phyloP scores from a whole-genome alignment of 2,888 invertebrate species.

The Lypha dubia region DNA sequence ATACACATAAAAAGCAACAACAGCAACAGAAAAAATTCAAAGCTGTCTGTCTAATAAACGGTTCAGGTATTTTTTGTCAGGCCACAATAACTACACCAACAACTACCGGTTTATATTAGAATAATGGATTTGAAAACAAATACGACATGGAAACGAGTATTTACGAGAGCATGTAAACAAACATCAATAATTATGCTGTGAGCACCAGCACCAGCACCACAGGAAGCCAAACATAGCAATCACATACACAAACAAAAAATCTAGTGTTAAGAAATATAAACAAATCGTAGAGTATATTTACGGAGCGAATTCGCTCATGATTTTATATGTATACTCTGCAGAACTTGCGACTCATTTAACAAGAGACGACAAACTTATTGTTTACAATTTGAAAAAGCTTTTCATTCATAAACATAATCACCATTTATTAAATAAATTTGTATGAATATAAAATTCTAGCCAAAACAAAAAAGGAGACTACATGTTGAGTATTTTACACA shows the following conservation, averaged over 20 bases:
- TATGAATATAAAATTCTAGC: background rate
- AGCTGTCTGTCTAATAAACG: conserved; percentile 15
- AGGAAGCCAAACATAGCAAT: background rate
- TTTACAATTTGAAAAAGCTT: conserved; percentile 9
- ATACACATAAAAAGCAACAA: no score
- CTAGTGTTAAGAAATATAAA: conserved; percentile 5
- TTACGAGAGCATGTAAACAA: conserved; percentile 12
- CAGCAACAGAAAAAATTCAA: conserved; percentile 34
- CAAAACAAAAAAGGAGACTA: background rate
- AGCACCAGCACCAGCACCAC: background rate
- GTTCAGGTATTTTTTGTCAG: background rate
- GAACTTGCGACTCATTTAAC: background rate
- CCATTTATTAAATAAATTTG: background rate
- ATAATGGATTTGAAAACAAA: background rate
- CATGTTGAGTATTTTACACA: background rate
- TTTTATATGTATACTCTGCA: background rate
- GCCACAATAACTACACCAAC: background rate
- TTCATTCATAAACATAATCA: conserved; percentile 37
- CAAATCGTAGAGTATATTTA: background rate
- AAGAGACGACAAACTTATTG: background rate
- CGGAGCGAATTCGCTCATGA: conserved; percentile 36
- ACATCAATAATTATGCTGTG: background rate
- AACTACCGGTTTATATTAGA: conserved; percentile 42
- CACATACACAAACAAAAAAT: background rate
- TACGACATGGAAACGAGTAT: background rate